A percentile compares a stretch with the other conserved stretches of the same genome.
Evolutionary conservation across 2,113 vertebrate genomes (phyloP).

Genomic region (Harpagus bidentatus): DNA sequence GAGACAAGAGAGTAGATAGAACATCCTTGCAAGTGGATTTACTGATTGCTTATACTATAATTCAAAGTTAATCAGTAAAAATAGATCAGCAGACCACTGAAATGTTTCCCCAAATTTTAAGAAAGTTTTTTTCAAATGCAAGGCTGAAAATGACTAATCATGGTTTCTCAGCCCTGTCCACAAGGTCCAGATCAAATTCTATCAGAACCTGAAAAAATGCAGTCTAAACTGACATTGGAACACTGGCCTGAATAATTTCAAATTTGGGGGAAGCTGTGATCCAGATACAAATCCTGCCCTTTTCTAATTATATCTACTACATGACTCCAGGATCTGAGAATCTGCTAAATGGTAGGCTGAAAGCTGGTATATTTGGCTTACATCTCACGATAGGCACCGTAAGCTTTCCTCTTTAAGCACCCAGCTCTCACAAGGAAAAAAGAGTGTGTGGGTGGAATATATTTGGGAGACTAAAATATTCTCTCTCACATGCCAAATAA

Average conservation of each 20-base stretch:
- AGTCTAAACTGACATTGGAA: neutral
- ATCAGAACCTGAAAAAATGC: neutral
- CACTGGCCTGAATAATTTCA: neutral
- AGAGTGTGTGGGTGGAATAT: neutral
- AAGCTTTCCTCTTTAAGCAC: neutral
- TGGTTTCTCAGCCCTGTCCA: neutral
- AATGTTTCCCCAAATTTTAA: neutral
- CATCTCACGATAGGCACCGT: neutral
- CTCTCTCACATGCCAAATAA: neutral
- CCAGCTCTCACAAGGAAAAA: neutral
- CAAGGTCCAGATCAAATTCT: neutral
- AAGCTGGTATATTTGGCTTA: neutral
- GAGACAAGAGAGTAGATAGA: neutral
- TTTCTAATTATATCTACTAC: neutral
- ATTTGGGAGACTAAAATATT: neutral
- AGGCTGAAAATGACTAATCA: neutral
- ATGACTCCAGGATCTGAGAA: neutral
- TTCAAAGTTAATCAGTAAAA: neutral
- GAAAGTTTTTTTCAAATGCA: neutral
- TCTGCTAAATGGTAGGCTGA: neutral
- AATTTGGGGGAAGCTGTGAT: neutral
- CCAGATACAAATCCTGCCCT: neutral
- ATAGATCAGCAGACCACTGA: neutral
- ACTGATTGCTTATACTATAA: neutral
- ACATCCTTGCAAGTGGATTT: slow-evolving; percentile 24